Base-by-base conservation (phyloP, 35 echinoderm and acorn worm species). In the Heliocidaris tuberculata region DNA sequence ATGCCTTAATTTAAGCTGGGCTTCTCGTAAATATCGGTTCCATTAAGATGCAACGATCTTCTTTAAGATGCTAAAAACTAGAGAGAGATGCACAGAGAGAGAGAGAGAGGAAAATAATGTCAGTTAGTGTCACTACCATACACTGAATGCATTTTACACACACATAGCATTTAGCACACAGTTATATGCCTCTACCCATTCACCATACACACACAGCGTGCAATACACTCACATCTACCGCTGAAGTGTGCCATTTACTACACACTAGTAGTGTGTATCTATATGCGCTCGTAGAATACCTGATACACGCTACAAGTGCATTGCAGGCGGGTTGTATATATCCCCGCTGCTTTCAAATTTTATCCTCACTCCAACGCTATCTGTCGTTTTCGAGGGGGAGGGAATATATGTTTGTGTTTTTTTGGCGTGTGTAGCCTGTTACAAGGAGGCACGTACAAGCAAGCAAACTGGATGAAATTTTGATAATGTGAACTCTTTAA, bases 291-390 rank as follows among this genome's bases (percentile, higher is more conserved):
- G 87, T 89, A 17, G 10, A n/a, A 13, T 32, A 48, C 21, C 47
- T 89, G 31, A 7, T 48, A 30, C 24, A 47, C 7, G 87, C 87
- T 48, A 89, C 87, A 89, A 89, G 87, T 89, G 87, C 31, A n/a
- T n/a, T 89, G 31, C n/a, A 29, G 87, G 87, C 31, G 9, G 31
- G 32, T 47, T 89, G 47, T 89, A 89, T 89, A 89, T 89, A 89
- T 89, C 31, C 87, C 47, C 87, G 31, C 87, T 89, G 87, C 87
- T 89, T 89, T 89, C 29, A 89, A 89, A 32, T 48, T 32, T 89
- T 42, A n/a, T 17, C 47, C 87, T 17, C 87, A 47, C 17, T 48
- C 47, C 5, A 42, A 89, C 87, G 31, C 31, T 89, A 89, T 48
- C 87, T 89, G 24, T 31, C 47, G 87, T n/a, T 32, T 32, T 89